Percentiles rank a stretch among this genome's conserved stretches.
Evolutionary conservation across 2,888 invertebrate genomes (phyloP).

Genomic region (Diaprepes abbreviatus): DNA sequence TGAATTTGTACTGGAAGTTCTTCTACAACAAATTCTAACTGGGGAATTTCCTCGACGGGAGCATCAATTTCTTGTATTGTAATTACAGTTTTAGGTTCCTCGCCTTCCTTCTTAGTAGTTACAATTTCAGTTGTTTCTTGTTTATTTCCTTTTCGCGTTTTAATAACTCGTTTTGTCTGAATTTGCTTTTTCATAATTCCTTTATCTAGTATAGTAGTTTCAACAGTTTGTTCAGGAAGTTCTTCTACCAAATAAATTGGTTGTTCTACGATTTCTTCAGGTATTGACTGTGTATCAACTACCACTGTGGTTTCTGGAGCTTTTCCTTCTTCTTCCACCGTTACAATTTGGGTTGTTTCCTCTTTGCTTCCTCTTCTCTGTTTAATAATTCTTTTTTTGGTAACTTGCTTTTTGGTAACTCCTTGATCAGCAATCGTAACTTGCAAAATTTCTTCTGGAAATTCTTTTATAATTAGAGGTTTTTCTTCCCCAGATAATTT

Average conservation of each 20-base stretch:
- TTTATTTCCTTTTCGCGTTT: slow-evolving; percentile 64
- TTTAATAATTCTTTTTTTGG: slow-evolving; percentile 46
- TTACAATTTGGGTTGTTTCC: slow-evolving; percentile 59
- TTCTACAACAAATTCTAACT: slow-evolving; percentile 48
- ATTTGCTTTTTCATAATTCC: slow-evolving; percentile 51
- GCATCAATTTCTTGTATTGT: slow-evolving; percentile 49
- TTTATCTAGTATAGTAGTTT: slow-evolving; percentile 34
- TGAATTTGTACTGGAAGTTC: slow-evolving; percentile 62
- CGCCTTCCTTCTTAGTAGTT: slow-evolving; percentile 53
- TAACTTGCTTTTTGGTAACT: slow-evolving; percentile 45
- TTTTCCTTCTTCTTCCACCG: slow-evolving; percentile 63
- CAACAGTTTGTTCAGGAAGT: slow-evolving; percentile 50
- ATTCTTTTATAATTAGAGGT: slow-evolving; percentile 56
- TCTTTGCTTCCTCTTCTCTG: slow-evolving; percentile 65
- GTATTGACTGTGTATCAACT: slow-evolving; percentile 47
- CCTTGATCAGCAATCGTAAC: slow-evolving; percentile 41
- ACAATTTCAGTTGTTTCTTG: slow-evolving; percentile 66
- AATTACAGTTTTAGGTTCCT: slow-evolving; percentile 47
- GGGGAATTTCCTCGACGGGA: slow-evolving; percentile 52
- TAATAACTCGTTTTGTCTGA: slow-evolving; percentile 64
- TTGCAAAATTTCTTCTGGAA: slow-evolving; percentile 54
- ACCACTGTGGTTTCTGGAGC: slow-evolving; percentile 60
- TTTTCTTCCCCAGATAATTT: slow-evolving; percentile 39
- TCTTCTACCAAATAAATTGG: slow-evolving; percentile 55
- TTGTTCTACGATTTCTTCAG: slow-evolving; percentile 37